Evolutionary conservation across 1,140 invertebrate genomes (phyloP).

Genomic region (Diorhabda carinulata): DNA sequence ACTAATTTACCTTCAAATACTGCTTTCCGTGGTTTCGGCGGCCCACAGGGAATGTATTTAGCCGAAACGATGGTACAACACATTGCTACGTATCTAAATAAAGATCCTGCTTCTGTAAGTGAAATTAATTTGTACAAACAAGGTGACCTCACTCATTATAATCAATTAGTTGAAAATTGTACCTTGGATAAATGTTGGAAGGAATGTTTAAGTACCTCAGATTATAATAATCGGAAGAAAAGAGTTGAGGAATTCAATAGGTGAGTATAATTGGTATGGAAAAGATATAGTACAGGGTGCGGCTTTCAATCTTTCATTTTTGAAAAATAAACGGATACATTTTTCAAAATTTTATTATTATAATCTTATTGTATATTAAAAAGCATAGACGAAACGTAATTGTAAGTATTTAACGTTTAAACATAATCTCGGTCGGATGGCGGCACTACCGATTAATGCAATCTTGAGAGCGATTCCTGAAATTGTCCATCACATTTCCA

Average conservation of each 20-base stretch:
- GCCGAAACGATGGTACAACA: conserved; percentile 74
- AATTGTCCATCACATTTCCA: no score
- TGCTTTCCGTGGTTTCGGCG: conserved; percentile 86
- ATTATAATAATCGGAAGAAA: conserved; percentile 59
- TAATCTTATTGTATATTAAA: no score
- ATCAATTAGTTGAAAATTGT: conserved; percentile 70
- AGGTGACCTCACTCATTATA: conserved; percentile 75
- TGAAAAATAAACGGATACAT: neutral
- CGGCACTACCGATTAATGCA: no score
- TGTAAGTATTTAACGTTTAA: no score
- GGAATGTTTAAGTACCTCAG: conserved; percentile 71
- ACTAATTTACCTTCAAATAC: conserved; percentile 88
- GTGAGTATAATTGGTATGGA: conserved; percentile 45
- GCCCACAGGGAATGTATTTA: conserved; percentile 84
- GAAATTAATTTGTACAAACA: conserved; percentile 77
- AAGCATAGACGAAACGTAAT: no score
- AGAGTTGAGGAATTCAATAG: conserved; percentile 70
- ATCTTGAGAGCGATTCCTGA: no score
- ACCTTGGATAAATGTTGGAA: conserved; percentile 77
- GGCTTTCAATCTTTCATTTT: neutral
- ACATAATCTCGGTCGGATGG: no score
- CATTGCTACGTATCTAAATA: conserved; percentile 66
- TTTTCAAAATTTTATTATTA: no score
- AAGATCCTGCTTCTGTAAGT: conserved; percentile 54
- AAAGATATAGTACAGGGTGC: neutral